phyloP scores from a whole-genome alignment of 2,888 invertebrate species.

The Caprella mutica region DNA sequence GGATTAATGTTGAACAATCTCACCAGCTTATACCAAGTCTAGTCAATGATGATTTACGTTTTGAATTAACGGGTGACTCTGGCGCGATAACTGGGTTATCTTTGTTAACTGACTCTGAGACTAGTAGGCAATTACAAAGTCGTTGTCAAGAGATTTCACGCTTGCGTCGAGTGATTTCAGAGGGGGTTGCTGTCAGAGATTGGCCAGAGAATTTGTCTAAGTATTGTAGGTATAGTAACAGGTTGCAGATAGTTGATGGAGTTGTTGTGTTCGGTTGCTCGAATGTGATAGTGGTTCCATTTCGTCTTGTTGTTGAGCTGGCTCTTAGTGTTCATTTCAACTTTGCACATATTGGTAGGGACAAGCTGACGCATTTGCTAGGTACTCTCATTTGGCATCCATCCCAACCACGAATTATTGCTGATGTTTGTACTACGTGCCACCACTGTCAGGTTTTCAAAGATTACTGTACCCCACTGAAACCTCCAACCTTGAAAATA shows the following conservation, averaged over 20 bases:
- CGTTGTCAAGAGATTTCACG: background rate
- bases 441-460: background rate
- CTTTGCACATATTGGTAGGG: background rate
- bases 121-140: background rate
- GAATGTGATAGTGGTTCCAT: no score
- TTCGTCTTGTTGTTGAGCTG: no score
- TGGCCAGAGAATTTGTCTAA: background rate
- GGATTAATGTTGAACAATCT: no score
- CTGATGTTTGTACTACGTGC: background rate
- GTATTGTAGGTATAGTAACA: background rate
- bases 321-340: no score
- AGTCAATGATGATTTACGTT: background rate
- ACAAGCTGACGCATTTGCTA: background rate
- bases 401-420: background rate
- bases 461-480: background rate
- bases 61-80: background rate
- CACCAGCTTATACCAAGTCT: background rate
- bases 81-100: background rate
- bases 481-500: background rate
- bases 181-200: background rate
- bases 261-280: background rate
- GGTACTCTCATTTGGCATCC: background rate
- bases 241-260: background rate
- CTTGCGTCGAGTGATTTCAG: background rate
- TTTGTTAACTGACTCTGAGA: background rate